Evolutionary conservation across 2,113 vertebrate genomes (phyloP), one percentile per base, ranked within the genome.

Genomic region (Oophaga pumilio): DNA sequence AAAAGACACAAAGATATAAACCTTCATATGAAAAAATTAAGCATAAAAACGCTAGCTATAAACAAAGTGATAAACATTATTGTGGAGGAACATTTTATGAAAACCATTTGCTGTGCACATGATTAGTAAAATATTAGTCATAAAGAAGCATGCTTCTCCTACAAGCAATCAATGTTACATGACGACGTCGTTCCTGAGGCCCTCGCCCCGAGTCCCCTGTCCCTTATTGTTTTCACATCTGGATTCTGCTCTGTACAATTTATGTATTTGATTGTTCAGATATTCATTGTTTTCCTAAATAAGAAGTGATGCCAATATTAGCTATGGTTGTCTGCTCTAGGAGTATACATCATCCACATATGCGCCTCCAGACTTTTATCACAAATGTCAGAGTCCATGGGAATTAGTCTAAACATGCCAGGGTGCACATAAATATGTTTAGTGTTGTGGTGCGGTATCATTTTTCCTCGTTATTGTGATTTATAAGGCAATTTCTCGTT

Each of bases 291-390:
- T 76, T 76, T 76, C 71, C 18, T 22, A 85, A 76, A 85, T 76
- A 76, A 85, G 84, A 85, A 85, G 56, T 57, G 69, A 62, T 85
- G 69, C 71, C 53, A 85, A 49, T 33, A 76, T 85, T 85, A 85
- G 56, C 73, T 76, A 62, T 85, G 84, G 53, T 62, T 85, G 71
- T 62, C 71, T 76, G 52, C 26, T 85, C 52, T 24, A 62, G 50
- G 18, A 26, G 28, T 60, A 76, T 85, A 60, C 71, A 76, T 76
- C 66, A 57, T 73, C 71, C 52, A n/a, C 33, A 59, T 74, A 10
- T 83, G 81, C 24, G 62, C 62, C 43, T 64, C 26, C 17, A 28
- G 26, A 82, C 79, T 33, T 59, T 4, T 22, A 50, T 62, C 24
- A 79, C 14, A 13, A 64, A 82, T 82, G 79, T 81, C 28, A 62